Percentiles rank a stretch among this genome's conserved stretches.
phyloP scores from a whole-genome alignment of 2,888 invertebrate species.

The Oeneis ivallda region DNA sequence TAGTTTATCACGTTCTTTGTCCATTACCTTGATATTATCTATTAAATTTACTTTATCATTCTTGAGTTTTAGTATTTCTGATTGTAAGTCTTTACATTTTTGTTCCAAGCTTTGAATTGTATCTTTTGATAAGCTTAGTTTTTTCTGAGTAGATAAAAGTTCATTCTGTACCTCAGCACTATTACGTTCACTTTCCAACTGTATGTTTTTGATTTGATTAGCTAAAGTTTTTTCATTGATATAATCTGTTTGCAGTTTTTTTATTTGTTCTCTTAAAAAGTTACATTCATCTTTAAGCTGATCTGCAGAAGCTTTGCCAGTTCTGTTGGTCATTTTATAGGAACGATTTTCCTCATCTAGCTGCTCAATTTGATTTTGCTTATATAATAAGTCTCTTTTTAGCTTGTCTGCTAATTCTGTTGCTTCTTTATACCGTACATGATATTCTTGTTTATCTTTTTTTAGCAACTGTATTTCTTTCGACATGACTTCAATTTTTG shows the following conservation, averaged over 20 bases:
- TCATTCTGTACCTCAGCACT: constrained; percentile 86
- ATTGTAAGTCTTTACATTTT: constrained; percentile 81
- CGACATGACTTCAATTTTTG: constrained; percentile 58
- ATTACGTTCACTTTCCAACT: constrained; percentile 89
- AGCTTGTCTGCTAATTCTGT: constrained; percentile 65
- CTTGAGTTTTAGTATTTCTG: constrained; percentile 82
- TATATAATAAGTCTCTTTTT: constrained; percentile 67
- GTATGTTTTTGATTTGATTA: constrained; percentile 84
- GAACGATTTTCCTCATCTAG: constrained; percentile 74
- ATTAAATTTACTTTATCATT: constrained; percentile 84
- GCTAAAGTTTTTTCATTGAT: constrained; percentile 75
- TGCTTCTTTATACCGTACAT: constrained; percentile 63
- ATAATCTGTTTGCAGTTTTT: constrained; percentile 71
- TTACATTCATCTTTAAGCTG: constrained; percentile 72
- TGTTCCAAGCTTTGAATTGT: constrained; percentile 81
- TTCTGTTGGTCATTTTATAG: constrained; percentile 70
- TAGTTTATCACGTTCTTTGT: constrained; percentile 86
- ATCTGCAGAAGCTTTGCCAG: constrained; percentile 70
- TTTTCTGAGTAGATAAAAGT: constrained; percentile 83
- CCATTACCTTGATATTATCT: constrained; percentile 83
- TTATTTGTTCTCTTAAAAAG: constrained; percentile 71
- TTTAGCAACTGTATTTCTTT: constrained; percentile 60
- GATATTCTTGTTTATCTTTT: constrained; percentile 73
- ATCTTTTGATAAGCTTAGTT: constrained; percentile 83
- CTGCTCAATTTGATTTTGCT: constrained; percentile 69